Percentiles rank a stretch among this genome's conserved stretches.
Conservation (phyloP, 1,140 invertebrate species). For the Gerris buenoi region DNA sequence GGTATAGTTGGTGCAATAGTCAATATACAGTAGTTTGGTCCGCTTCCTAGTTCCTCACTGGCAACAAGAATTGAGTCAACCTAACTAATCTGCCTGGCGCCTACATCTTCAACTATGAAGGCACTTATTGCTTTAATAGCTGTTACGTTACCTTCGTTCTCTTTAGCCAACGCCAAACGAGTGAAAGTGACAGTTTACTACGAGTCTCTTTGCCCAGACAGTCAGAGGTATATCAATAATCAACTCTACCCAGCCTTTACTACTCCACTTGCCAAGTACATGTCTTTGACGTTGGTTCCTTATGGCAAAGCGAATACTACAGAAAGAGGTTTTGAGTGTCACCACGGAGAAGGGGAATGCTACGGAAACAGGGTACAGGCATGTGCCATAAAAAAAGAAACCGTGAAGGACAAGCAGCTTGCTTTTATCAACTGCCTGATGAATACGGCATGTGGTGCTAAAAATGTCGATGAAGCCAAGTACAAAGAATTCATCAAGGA, state of each 20-base stretch:
- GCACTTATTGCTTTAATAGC: no score
- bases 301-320: no score
- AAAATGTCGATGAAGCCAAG: neutral
- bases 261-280: neutral
- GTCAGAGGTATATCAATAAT: neutral
- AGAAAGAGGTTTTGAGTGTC: constrained; percentile 46
- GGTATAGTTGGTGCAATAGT: no score
- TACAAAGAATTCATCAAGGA: no score
- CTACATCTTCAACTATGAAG: no score
- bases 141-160: no score
- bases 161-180: no score
- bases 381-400: constrained; percentile 38
- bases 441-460: constrained; percentile 16
- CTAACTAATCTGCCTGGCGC: no score
- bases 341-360: constrained; percentile 60
- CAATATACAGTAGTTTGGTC: no score
- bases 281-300: neutral
- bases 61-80: no score
- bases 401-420: constrained; percentile 20
- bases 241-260: neutral
- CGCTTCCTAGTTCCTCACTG: no score
- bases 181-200: neutral
- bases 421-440: constrained; percentile 34
- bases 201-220: neutral
- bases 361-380: constrained; percentile 56